Evolutionary conservation across 2,797 vertebrate species (phyloP), one percentile per base, ranked within the genome.

Genomic region (Oreonectes daqikongensis): DNA sequence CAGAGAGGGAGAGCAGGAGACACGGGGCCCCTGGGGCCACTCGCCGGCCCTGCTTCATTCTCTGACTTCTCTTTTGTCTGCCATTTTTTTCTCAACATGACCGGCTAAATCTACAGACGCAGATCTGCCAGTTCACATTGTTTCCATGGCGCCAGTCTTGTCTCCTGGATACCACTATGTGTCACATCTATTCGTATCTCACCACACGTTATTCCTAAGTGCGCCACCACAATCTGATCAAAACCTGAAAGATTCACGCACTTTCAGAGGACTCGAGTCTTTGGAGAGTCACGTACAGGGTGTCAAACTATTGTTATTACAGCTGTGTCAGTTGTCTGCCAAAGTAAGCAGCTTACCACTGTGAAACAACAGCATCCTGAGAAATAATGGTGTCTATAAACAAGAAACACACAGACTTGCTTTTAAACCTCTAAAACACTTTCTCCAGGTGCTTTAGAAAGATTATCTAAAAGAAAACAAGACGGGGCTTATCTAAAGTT

Each of bases 131-230:
- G 26, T 74, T 78, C 26, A 55, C 70, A 79, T 61, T 65, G 79
- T 84, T 85, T 71, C 81, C 80, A 85, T 86, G 84, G 78, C 64
- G 71, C 75, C 81, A 52, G 48, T 63, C 75, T 52, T 30, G 79
- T 85, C 60, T 82, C 84, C 67, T 78, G 70, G 84, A 81, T 72
- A 84, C 78, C 2, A 35, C 32, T 12, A 61, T 70, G 64, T 72
- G 57, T 53, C 72, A 53, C 72, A 67, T 72, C 60, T 48, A 59
- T 42, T 35, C 40, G 7, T 26, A 38, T 40, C 15, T 50, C 65
- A 14, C 35, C 30, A 60, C 57, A 55, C 15, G 14, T 60, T 50
- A 42, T 17, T 69, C 50, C n/a, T 73, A 11, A 1, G 0, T 55
- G 22, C 42, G 69, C 50, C 75, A 75, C 63, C 11, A 40, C 17